Evolutionary conservation across 2,888 invertebrate species (phyloP).

Genomic region (Eupithecia exiguata): DNA sequence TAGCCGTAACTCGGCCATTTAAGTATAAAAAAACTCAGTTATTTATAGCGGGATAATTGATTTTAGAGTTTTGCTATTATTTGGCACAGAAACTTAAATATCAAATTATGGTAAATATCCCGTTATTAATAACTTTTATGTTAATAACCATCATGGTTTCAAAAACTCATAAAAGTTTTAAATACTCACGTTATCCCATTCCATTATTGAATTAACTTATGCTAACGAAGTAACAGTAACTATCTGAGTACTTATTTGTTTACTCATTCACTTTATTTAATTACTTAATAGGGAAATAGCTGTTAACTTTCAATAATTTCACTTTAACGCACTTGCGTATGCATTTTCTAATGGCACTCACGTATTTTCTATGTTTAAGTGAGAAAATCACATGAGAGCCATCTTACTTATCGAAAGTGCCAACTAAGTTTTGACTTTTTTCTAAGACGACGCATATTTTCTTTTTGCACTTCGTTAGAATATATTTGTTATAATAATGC

Average conservation of each 20-base stretch:
- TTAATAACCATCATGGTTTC: too few relatives aligned
- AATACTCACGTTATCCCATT: neutral
- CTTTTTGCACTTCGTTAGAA: neutral
- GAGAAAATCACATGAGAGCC: constrained; percentile 5
- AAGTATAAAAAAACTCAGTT: too few relatives aligned
- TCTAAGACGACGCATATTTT: neutral
- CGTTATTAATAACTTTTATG: too few relatives aligned
- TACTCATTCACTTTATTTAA: neutral
- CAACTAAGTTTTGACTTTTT: neutral
- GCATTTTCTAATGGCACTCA: constrained; percentile 12
- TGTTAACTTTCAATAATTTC: constrained; percentile 33
- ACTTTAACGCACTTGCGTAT: constrained; percentile 12
- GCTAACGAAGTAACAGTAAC: neutral
- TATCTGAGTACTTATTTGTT: neutral
- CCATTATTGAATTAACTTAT: neutral
- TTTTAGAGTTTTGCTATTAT: too few relatives aligned
- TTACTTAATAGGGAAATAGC: neutral
- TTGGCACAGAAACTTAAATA: too few relatives aligned
- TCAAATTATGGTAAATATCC: too few relatives aligned
- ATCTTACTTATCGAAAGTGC: neutral
- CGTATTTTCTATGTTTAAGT: neutral
- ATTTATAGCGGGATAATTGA: too few relatives aligned
- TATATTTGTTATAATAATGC: too few relatives aligned
- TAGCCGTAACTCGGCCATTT: too few relatives aligned
- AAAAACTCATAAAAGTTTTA: too few relatives aligned